Conservation (phyloP, 1,140 invertebrate species). For the Kradibia gibbosae region DNA sequence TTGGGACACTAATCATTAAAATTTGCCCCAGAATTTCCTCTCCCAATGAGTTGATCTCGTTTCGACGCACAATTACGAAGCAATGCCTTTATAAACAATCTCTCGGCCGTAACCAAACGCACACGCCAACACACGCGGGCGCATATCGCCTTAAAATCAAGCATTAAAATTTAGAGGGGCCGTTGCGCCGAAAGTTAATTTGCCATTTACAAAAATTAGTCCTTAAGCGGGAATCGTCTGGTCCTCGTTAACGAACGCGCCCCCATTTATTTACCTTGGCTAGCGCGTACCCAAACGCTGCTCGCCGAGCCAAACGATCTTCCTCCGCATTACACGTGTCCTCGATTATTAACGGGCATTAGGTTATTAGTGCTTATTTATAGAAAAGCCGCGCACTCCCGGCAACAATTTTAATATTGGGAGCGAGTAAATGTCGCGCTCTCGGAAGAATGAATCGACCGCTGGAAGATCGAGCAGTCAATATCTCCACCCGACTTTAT, state of each 20-base stretch:
- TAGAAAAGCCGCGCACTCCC: too few relatives aligned
- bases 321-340: neutral
- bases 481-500: slow-evolving; percentile 24
- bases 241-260: neutral
- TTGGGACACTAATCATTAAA: too few relatives aligned
- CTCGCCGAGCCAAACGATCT: neutral
- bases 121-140: too few relatives aligned
- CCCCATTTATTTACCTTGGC: neutral
- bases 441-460: neutral
- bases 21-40: too few relatives aligned
- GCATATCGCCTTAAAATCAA: too few relatives aligned
- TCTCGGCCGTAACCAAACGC: too few relatives aligned
- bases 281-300: neutral
- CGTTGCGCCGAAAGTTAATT: neutral
- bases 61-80: too few relatives aligned
- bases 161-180: neutral
- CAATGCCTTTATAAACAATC: too few relatives aligned
- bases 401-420: slow-evolving; percentile 21
- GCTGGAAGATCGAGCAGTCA: neutral
- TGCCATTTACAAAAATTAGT: neutral
- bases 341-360: neutral
- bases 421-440: neutral
- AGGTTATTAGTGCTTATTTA: too few relatives aligned
- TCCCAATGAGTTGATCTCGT: too few relatives aligned
- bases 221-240: neutral